phyloP scores from a whole-genome alignment of 2,113 vertebrate species.

The Toxotes jaculatrix region DNA sequence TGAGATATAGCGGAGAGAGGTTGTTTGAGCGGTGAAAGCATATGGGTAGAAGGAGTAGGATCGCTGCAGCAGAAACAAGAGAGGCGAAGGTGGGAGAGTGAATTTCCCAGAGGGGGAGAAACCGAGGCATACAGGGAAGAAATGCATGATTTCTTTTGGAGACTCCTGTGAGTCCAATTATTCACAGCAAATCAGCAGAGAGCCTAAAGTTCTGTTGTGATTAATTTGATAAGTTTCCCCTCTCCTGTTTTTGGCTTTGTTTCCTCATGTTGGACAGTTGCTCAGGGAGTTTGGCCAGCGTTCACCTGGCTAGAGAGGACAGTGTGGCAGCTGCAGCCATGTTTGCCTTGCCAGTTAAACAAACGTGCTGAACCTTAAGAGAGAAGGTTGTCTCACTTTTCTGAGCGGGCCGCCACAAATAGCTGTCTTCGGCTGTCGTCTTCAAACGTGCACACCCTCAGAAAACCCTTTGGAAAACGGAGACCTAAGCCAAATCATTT shows the following conservation, averaged over 20 bases:
- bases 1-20: constrained; percentile 1
- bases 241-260: constrained; percentile 1
- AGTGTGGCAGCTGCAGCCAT: background rate
- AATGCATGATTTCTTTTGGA: background rate
- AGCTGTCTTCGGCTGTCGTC: background rate
- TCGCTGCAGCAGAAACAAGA: constrained; percentile 5
- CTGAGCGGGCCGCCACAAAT: background rate
- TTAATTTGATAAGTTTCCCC: constrained; percentile 11
- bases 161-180: constrained; percentile 23
- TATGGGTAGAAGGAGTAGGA: background rate
- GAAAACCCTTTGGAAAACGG: background rate
- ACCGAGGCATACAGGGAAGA: background rate
- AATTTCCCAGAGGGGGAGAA: constrained; percentile 24
- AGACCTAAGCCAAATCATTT: constrained; percentile 34
- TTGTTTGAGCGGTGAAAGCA: constrained; percentile 24
- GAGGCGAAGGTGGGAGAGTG: constrained; percentile 9
- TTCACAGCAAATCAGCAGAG: constrained; percentile 25
- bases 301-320: constrained; percentile 19
- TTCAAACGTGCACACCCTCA: background rate
- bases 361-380: constrained; percentile 23
- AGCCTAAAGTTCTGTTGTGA: background rate
- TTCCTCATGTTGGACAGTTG: background rate
- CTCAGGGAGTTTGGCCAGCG: background rate
- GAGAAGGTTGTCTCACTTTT: background rate
- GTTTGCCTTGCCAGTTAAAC: background rate